Evolutionary conservation across 2,797 vertebrate species (phyloP).

Genomic region (Bovichtus variegatus): DNA sequence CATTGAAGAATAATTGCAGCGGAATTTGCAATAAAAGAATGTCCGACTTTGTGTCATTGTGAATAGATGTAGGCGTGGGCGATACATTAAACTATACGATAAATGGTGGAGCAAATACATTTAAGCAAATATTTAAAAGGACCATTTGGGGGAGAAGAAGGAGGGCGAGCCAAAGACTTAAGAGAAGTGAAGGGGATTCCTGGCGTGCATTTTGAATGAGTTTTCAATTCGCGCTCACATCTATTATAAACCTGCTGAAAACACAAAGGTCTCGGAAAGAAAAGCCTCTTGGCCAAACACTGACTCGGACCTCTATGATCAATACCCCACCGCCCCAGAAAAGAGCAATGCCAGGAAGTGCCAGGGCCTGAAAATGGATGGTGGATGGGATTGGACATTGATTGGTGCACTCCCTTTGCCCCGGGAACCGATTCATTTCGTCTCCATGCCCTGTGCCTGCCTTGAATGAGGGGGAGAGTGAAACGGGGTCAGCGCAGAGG

Average conservation of each 20-base stretch:
- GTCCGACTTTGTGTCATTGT: constrained; percentile 8
- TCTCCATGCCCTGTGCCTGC: constrained; percentile 43
- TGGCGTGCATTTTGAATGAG: constrained; percentile 37
- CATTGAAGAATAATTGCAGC: constrained; percentile 2
- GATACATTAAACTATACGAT: constrained; percentile 33
- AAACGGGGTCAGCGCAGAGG: constrained; percentile 68
- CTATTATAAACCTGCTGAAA: constrained; percentile 31
- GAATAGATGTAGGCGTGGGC: constrained; percentile 40
- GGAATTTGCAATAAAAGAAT: constrained; percentile 35
- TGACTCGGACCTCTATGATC: constrained; percentile 51
- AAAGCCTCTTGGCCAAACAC: constrained; percentile 47
- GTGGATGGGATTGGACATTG: constrained; percentile 62
- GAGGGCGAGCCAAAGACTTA: neutral
- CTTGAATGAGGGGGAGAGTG: constrained; percentile 41
- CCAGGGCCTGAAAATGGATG: constrained; percentile 64
- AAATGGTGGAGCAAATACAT: constrained; percentile 28
- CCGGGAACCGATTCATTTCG: constrained; percentile 74
- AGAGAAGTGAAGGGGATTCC: constrained; percentile 19
- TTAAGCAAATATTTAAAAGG: constrained; percentile 42
- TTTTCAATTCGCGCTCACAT: constrained; percentile 47
- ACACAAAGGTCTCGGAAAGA: constrained; percentile 32
- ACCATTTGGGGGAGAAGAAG: constrained; percentile 39
- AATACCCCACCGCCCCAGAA: constrained; percentile 46
- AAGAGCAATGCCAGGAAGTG: constrained; percentile 69
- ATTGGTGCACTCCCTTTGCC: constrained; percentile 62